A percentile compares a stretch with the other conserved stretches of the same genome.
Evolutionary conservation across 1,140 invertebrate genomes (phyloP).

Genomic region (Apis laboriosa): DNA sequence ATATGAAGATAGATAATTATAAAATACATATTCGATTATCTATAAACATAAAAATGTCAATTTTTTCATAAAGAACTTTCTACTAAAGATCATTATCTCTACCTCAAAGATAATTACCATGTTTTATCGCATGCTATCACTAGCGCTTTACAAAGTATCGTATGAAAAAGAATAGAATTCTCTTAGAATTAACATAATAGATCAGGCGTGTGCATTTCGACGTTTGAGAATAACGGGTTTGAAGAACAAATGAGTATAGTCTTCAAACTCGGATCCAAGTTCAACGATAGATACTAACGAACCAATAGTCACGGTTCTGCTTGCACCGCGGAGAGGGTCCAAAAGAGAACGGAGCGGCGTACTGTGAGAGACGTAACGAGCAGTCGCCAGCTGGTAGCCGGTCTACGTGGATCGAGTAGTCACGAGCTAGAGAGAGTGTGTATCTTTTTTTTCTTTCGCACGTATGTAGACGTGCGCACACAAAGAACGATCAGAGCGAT

Average conservation of each 20-base stretch:
- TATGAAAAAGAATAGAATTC: no score
- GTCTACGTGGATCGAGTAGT: conserved; percentile 18
- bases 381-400: conserved; percentile 75
- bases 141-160: not conserved
- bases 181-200: not conserved
- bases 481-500: not conserved
- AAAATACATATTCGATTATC: no score
- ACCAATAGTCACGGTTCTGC: conserved; percentile 36
- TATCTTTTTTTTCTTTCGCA: not conserved
- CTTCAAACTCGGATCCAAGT: conserved; percentile 34
- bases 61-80: not conserved
- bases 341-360: conserved; percentile 38
- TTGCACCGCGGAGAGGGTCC: conserved; percentile 32
- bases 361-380: conserved; percentile 24
- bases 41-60: not conserved
- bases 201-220: not conserved
- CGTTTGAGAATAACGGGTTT: not conserved
- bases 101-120: not conserved
- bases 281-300: conserved; percentile 17
- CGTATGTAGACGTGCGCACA: not conserved
- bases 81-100: not conserved
- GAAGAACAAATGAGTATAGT: not conserved
- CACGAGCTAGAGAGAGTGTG: not conserved
- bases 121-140: not conserved
- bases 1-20: no score